Evolutionary conservation across 2,113 vertebrate genomes (phyloP), one percentile per base, ranked within the genome.

Genomic region (Rhinogobius similis): DNA sequence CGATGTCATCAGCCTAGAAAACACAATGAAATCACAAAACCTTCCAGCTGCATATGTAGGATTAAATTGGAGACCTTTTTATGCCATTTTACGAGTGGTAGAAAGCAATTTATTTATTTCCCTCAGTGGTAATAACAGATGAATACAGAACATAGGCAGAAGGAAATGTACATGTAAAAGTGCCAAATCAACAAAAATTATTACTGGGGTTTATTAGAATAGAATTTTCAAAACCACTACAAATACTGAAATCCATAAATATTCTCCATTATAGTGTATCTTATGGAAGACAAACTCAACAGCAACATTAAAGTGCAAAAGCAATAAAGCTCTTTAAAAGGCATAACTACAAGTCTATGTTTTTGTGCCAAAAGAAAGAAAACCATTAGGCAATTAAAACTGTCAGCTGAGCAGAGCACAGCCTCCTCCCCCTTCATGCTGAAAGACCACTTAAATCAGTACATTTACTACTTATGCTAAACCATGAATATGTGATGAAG

Each of bases 401-500:
- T 94, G 96, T 99, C 95, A 96, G 96, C 97, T 96, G 95, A 98
- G 94, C 92, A 95, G 95, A 94, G 93, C 87, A 92, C 90, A 88
- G 72, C 66, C 24, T 75, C 75, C 68, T 48, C 62, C 68, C 46
- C 58, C 78, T 92, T 93, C 92, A 21, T 39, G 75, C 73, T 88
- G 85, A 93, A 95, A 95, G 94, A 92, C 95, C 95, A 97, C 96
- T 98, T 98, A 95, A 99, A 97, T 97, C 94, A 96, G 96, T 97
- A 96, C 96, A 97, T 98, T 96, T 98, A 95, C 94, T 96, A 96
- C 96, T 98, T 95, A 96, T 94, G 95, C 95, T 95, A 95, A 96
- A 96, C 95, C 96, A 99, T 98, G 98, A 98, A 98, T 99, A 98
- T 98, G 96, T 97, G 96, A 98, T 98, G 97, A 98, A 96, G 95